phyloP scores from a whole-genome alignment of 2,888 invertebrate species.

The Metalampra italica region DNA sequence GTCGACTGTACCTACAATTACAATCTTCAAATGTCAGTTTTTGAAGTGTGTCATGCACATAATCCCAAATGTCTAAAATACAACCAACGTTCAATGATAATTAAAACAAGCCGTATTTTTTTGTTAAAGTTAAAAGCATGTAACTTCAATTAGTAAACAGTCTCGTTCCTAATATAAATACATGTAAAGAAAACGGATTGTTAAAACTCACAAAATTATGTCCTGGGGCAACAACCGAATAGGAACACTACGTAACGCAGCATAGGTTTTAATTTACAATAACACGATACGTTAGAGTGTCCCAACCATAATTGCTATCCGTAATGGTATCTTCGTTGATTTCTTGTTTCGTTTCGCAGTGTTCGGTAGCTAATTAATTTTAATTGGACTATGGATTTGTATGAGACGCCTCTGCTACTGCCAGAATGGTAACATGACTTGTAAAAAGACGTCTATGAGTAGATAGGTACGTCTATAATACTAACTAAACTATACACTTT shows the following conservation, averaged over 20 bases:
- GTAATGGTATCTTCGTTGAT: constrained; percentile 61
- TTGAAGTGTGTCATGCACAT: too few species aligned
- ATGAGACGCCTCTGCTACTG: background rate
- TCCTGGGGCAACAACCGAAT: background rate
- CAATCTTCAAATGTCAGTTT: too few species aligned
- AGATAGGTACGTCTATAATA: too few species aligned
- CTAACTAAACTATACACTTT: too few species aligned
- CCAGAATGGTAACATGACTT: constrained; percentile 26
- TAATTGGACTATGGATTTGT: constrained; percentile 50
- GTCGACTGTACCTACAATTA: too few species aligned
- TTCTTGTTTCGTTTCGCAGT: constrained; percentile 65
- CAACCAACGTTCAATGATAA: too few species aligned
- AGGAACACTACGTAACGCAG: too few species aligned
- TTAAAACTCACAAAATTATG: background rate
- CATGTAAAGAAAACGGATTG: constrained; percentile 1
- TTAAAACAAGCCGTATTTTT: background rate
- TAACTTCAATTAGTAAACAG: background rate
- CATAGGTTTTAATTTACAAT: background rate
- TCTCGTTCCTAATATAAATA: background rate
- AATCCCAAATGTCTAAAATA: too few species aligned
- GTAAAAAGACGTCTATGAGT: constrained; percentile 21
- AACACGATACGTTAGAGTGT: background rate
- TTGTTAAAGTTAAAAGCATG: background rate
- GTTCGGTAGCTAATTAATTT: constrained; percentile 74
- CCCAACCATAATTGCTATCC: constrained; percentile 33